phyloP scores from a whole-genome alignment of 2,797 vertebrate species.

The Pachyuromys duprasi region DNA sequence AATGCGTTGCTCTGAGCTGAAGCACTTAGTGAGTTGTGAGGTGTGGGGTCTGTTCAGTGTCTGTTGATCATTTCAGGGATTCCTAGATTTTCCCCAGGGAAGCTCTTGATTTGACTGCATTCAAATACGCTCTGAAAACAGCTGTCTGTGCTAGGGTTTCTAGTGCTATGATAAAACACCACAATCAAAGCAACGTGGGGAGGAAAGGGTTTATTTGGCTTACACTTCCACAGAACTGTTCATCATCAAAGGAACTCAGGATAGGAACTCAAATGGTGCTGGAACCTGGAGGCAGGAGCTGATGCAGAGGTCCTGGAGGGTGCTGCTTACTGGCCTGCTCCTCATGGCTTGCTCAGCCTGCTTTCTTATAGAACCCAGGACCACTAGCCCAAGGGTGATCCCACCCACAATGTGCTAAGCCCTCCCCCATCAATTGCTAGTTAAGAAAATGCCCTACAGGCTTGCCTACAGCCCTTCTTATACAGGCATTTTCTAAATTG shows the following conservation, averaged over 20 bases:
- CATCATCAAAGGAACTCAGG: background rate
- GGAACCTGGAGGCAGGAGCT: background rate
- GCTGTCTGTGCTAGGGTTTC: background rate
- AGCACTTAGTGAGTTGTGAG: background rate
- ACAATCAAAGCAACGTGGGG: background rate
- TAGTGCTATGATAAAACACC: background rate
- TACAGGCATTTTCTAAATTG: background rate
- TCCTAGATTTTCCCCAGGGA: background rate
- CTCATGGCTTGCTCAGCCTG: background rate
- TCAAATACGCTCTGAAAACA: slow-evolving; percentile 33
- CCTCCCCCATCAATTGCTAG: background rate
- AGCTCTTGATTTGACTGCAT: background rate
- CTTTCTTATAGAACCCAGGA: background rate
- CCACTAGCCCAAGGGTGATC: background rate
- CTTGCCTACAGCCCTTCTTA: background rate
- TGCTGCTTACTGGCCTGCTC: background rate
- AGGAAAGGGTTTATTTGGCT: background rate
- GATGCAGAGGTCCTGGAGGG: background rate
- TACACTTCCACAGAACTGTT: background rate
- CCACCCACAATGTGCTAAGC: no score
- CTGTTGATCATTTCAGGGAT: background rate
- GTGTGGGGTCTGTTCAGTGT: background rate
- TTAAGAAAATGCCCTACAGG: background rate
- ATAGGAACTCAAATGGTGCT: background rate
- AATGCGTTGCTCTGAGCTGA: background rate